phyloP scores from a whole-genome alignment of 2,888 invertebrate species.

The Chaetoderma sp. region DNA sequence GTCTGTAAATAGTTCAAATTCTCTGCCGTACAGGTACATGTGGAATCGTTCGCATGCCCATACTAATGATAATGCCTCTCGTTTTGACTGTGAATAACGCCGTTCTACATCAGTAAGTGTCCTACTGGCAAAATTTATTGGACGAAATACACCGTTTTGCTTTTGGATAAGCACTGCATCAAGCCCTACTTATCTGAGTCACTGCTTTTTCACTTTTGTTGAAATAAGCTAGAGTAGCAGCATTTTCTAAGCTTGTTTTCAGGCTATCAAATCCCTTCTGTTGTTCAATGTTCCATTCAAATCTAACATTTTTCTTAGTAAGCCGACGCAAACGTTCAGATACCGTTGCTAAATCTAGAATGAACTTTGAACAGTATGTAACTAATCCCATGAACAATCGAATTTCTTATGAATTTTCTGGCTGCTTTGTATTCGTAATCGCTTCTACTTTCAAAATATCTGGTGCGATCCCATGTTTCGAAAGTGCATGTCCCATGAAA shows the following conservation, averaged over 20 bases:
- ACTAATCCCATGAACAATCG: constrained; percentile 3
- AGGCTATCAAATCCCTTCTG: neutral
- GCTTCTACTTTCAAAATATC: constrained; percentile 10
- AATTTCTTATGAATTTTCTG: constrained; percentile 7
- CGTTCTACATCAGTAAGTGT: neutral
- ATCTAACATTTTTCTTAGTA: neutral
- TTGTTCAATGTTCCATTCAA: neutral
- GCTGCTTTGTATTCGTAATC: neutral
- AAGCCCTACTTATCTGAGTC: neutral
- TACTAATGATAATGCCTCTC: constrained; percentile 17
- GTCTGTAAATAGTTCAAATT: constrained; percentile 23
- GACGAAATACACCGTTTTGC: constrained; percentile 3
- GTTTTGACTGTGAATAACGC: neutral
- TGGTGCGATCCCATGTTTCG: neutral
- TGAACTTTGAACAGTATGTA: neutral
- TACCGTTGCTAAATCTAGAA: neutral
- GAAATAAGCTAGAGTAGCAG: neutral
- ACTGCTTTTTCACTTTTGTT: neutral
- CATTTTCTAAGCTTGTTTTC: neutral
- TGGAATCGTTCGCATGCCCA: constrained; percentile 26
- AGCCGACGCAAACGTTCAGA: neutral
- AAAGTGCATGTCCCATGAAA: constrained; percentile 11
- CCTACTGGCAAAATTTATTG: too few species aligned
- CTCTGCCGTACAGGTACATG: constrained; percentile 18
- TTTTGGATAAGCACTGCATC: neutral